Base-by-base conservation (phyloP, 37 sponge, comb jelly and placozoan genomes). In the Ephydatia muelleri region DNA sequence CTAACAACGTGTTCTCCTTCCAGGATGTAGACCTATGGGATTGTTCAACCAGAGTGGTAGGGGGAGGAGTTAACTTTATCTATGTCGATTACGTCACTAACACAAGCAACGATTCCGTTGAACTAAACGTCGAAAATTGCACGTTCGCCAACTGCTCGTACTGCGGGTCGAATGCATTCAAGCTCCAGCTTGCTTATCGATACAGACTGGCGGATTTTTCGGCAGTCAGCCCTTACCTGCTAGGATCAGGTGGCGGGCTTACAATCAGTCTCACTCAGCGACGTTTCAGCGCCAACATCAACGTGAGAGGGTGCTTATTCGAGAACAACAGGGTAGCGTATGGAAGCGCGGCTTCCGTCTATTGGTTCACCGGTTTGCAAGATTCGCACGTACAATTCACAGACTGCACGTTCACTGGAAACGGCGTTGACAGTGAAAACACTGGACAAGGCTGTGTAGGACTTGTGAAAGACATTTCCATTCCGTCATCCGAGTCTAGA, bases 221-320 rank as follows among this genome's bases (percentile, higher is more conserved):
- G 5, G 49, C 14, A 3, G 35, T 32, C 25, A 30, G 26, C 13
- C 31, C 19, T 29, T 84, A 78, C 67, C 5, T 70, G 0, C 31
- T 88, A n/a, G 85, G 88, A 33, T 82, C 72, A 11, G 93, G 88
- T 11, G 93, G 86, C 8, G 93, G 89, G 27, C 47, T 92, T 21
- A 66, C 93, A 0, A 0, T 92, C 36, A 34, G 49, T 5, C 70
- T 86, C 3, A 32, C 82, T 40, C 89, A 88, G 70, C 12, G 25
- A 22, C 16, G 26, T 3, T 92, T 82, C 66, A 1, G 23, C 32
- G 89, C 83, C 25, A 65, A 85, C 67, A 22, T 82, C 13, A 71
- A 73, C 1, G 73, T 88, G 8, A 16, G 25, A 2, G 8, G 66
- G n/a, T 74, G 70, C 25, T 0, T 16, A 13, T 88, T 92, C 47